Evolutionary conservation across 1,140 invertebrate genomes (phyloP), one percentile per base, ranked within the genome.

Genomic region (Drosophila ironensis): DNA sequence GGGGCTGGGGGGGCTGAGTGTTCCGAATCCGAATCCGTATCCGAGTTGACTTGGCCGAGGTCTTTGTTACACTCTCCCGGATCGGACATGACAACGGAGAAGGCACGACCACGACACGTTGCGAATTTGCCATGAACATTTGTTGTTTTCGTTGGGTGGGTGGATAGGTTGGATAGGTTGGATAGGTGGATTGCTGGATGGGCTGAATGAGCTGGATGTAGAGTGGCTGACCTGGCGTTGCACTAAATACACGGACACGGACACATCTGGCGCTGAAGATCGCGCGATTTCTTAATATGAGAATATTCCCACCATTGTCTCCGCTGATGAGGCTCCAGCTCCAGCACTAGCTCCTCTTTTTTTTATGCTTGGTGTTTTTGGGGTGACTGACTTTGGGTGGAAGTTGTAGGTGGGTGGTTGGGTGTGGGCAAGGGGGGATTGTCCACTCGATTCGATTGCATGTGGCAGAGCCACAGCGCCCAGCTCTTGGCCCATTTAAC

Each of bases 271-370:
- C 74, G 80, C 80, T 80, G 74, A 69, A 84, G 80, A 86, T 86
- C 75, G 81, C 80, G 80, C 80, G 80, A 84, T 87, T 87, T 87
- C 78, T 78, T 88, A 88, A 88, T 88, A 88, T 88, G 87, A 88
- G 87, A 88, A 88, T 82, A 82, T 88, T 88, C 87, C 84, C 87
- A 88, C 87, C 84, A 88, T 88, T 88, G 87, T 88, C 63, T 84
- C 63, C 59, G 54, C 22, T 63, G 59, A 63, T 63, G 59, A 60
- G 54, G 56, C 54, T 54, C 50, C 24, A 6, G 24, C 25, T 12
- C 8, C 46, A 12, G 11, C n/a, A 33, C 30, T 33, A 59, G 16
- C 27, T 47, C 37, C 37, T 56, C 27, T 45, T 6, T 45, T 14
- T 53, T 25, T 41, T 16, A 30, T 27, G 28, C 17, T 37, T 11